These are phyloP conservation scores for Drosophila kurseongensis DNA, from an alignment of 1,140 invertebrate genomes.

Conservation along the genomic window DNA sequence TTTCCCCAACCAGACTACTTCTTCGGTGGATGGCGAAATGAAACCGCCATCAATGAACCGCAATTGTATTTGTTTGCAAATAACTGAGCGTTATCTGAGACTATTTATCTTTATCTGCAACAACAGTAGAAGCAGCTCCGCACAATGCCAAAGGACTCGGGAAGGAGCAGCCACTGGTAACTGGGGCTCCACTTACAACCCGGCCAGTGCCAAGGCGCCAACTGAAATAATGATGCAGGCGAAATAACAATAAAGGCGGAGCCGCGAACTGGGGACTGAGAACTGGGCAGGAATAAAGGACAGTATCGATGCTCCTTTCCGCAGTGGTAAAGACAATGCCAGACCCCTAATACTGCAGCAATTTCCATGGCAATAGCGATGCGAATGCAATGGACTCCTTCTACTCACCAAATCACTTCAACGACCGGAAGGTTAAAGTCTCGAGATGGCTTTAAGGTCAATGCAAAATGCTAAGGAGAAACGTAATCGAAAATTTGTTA, in stretches of 20 bases:
- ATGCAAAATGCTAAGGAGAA: neutral
- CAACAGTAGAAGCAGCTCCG: slow-evolving; percentile 44
- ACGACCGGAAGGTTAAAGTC: slow-evolving; percentile 1
- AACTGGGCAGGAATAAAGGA: slow-evolving; percentile 8
- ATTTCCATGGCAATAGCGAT: slow-evolving; percentile 31
- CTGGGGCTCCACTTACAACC: slow-evolving; percentile 24
- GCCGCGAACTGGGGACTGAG: slow-evolving; percentile 13
- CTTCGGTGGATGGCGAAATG: slow-evolving; percentile 44
- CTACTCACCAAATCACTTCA: neutral
- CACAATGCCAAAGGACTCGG: slow-evolving; percentile 65
- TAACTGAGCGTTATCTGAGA: slow-evolving; percentile 81
- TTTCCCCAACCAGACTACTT: slow-evolving; percentile 8
- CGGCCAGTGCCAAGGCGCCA: slow-evolving; percentile 63
- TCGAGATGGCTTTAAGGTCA: slow-evolving; percentile 4
- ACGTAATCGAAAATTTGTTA: neutral
- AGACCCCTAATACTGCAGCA: slow-evolving; percentile 20
- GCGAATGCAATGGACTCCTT: slow-evolving; percentile 31
- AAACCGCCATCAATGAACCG: slow-evolving; percentile 82
- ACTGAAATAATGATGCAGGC: slow-evolving; percentile 81
- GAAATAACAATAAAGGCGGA: slow-evolving; percentile 77
- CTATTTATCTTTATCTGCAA: slow-evolving; percentile 83
- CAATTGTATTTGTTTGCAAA: slow-evolving; percentile 83
- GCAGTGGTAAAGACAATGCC: slow-evolving; percentile 53
- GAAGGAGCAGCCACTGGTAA: slow-evolving; percentile 14
- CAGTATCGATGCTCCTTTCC: slow-evolving; percentile 36